Conservation (phyloP, 2,888 invertebrate species). For the Spialia ferax region DNA sequence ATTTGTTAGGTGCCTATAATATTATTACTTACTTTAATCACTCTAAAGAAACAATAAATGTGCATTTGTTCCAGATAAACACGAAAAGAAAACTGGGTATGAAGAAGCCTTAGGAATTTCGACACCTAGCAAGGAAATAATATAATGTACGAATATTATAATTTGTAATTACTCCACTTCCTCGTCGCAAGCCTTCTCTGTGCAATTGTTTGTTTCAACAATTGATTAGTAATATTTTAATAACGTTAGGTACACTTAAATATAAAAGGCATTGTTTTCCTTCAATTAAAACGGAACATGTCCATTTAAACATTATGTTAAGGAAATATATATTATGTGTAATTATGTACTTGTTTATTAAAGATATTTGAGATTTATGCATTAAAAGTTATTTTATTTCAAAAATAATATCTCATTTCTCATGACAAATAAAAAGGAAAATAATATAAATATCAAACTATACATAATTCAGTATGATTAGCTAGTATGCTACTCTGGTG, state of each 20-base stretch:
- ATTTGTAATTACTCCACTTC: conserved; percentile 53
- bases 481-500: too few species aligned
- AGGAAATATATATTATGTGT: conserved; percentile 64
- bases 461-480: too few species aligned
- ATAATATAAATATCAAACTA: background rate
- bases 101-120: conserved; percentile 97
- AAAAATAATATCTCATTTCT: background rate
- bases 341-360: conserved; percentile 83
- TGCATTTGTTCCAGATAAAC: conserved; percentile 70
- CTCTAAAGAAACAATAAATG: background rate
- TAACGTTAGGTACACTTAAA: conserved; percentile 61
- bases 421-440: background rate
- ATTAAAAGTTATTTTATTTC: conserved; percentile 44
- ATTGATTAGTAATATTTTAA: conserved; percentile 71
- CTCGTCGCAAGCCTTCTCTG: conserved; percentile 71
- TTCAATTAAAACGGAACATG: conserved; percentile 71
- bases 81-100: conserved; percentile 91
- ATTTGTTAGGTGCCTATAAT: background rate
- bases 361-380: conserved; percentile 59
- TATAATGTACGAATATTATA: conserved; percentile 69
- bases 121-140: conserved; percentile 95
- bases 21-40: background rate
- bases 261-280: conserved; percentile 65
- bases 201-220: conserved; percentile 81
- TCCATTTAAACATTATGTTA: conserved; percentile 75